Evolutionary conservation across 2,113 vertebrate genomes (phyloP).

Genomic region (Chlorodrepanis virens): DNA sequence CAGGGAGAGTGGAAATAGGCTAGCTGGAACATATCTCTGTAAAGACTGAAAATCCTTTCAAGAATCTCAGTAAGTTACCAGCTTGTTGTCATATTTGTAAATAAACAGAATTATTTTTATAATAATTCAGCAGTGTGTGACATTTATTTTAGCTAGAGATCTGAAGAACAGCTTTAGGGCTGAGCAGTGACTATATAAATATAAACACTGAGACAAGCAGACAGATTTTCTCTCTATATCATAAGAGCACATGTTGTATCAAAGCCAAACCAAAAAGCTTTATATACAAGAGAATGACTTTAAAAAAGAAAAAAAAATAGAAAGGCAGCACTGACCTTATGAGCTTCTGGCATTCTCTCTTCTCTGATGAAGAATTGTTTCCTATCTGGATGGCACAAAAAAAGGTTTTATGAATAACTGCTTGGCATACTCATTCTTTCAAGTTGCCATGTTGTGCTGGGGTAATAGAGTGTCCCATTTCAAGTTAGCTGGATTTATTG

Average conservation of each 20-base stretch:
- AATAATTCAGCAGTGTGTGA: constrained; percentile 57
- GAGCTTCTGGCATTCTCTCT: constrained; percentile 25
- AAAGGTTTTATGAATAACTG: constrained; percentile 32
- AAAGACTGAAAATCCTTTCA: constrained; percentile 39
- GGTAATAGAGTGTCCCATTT: background rate
- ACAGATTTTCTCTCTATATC: constrained; percentile 50
- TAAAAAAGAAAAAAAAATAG: background rate
- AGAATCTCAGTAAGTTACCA: constrained; percentile 12
- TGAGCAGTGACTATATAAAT: constrained; percentile 50
- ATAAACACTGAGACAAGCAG: constrained; percentile 62
- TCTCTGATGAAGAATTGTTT: constrained; percentile 42
- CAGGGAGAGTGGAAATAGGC: background rate
- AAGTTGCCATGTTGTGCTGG: background rate
- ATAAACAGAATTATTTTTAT: constrained; percentile 64
- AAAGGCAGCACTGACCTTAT: background rate
- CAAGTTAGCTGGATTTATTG: constrained; percentile 27
- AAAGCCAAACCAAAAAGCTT: background rate
- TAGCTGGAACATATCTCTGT: background rate
- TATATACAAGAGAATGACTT: background rate
- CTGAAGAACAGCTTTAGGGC: constrained; percentile 55
- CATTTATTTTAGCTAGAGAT: constrained; percentile 68
- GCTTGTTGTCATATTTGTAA: constrained; percentile 58
- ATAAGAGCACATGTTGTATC: background rate
- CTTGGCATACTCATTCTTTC: constrained; percentile 11
- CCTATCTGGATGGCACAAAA: background rate